Evolutionary conservation across 1,140 invertebrate species (phyloP), one percentile per base, ranked within the genome.

Genomic region (Drosophila parvula): DNA sequence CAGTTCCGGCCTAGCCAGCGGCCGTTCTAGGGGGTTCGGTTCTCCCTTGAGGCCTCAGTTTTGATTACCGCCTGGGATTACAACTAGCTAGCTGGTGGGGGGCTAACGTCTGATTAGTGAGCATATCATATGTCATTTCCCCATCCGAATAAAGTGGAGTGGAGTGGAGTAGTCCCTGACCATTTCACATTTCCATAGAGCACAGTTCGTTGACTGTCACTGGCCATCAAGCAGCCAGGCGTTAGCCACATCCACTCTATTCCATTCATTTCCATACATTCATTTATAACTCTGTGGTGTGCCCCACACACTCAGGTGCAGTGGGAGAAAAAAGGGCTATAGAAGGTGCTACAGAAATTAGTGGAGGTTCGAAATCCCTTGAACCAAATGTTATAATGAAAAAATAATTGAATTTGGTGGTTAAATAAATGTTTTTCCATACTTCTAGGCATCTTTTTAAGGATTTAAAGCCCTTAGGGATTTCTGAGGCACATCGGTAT

Each of bases 141-240:
- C 38, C 38, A n/a, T 27, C 32, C 28, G 28, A 16, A 6, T 59
- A 5, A 2, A 27, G 28, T 51, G 4, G 7, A 18, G 18, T 22
- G 11, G 12, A 22, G 12, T 60, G 30, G 8, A 27, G 12, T n/a
- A 38, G 12, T 32, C 32, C 53, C 48, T 22, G 18, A 22, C 45
- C 60, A 83, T 44, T 59, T 44, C 27, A 58, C 38, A 45, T 71
- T 70, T 78, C 41, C 68, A 70, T 76, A 69, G 61, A 61, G 71
- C 36, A 71, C 81, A 64, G 48, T 80, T 76, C 59, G 81, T 77
- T 84, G 81, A 62, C 62, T 83, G 81, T 53, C 67, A 58, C 30
- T 71, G 81, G 53, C 45, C 79, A 81, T 64, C 60, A 43, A 56
- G 11, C 51, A 71, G 38, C 64, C 68, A 51, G 38, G n/a, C 16